Percentiles rank a stretch among this genome's conserved stretches.
Evolutionary conservation across 1,140 invertebrate genomes (phyloP).

Genomic region (Aphelenchoides fujianensis): DNA sequence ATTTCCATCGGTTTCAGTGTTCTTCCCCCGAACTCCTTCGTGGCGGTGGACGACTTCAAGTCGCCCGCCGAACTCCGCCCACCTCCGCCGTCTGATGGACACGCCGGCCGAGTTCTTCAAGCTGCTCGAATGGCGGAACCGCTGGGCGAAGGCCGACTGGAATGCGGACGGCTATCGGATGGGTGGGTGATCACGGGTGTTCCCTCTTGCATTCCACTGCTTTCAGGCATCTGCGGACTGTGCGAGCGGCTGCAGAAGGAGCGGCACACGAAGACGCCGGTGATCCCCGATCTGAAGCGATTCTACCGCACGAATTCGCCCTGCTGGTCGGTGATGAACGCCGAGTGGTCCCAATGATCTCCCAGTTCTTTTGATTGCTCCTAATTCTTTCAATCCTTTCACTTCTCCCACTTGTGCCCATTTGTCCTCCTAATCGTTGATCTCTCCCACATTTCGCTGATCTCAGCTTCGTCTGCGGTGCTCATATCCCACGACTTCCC

Average conservation of each 20-base stretch:
- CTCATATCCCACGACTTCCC: no score
- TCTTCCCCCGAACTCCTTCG: conserved; percentile 8
- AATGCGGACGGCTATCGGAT: conserved; percentile 4
- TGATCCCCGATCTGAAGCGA: conserved; percentile 1
- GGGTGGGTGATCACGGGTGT: no score
- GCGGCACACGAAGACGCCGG: not conserved
- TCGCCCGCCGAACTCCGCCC: conserved; percentile 1
- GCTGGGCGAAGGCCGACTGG: conserved; percentile 5
- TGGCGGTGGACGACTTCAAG: conserved; percentile 23
- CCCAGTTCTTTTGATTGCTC: no score
- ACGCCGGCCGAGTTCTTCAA: conserved; percentile 11
- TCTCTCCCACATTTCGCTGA: no score
- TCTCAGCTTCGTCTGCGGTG: no score
- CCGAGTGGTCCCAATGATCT: not conserved
- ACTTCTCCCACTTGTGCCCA: no score
- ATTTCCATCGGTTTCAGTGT: not conserved
- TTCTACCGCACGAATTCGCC: not conserved
- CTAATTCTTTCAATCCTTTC: no score
- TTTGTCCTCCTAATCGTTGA: not conserved
- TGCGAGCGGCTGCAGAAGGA: not conserved
- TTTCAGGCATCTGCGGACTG: conserved; percentile 12
- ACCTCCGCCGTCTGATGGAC: conserved; percentile 12
- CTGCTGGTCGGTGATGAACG: not conserved
- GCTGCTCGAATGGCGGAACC: conserved; percentile 12
- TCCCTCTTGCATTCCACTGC: not conserved